Conservation (phyloP, 2,113 vertebrate species). For the Zapornia atra region DNA sequence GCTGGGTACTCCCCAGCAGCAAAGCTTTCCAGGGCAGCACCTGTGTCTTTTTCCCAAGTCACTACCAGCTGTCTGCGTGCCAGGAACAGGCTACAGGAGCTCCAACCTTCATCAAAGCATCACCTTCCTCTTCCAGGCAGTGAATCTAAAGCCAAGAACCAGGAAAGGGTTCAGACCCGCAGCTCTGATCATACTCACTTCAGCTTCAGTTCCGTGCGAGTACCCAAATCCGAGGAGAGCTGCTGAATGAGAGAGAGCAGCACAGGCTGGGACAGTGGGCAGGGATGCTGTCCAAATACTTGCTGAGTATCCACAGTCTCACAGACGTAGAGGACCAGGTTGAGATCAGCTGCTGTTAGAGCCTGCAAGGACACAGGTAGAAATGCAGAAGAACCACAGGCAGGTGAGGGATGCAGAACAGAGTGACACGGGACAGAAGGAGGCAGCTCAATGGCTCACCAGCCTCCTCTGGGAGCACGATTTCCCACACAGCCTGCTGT, state of each 20-base stretch:
- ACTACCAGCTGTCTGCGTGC: background rate
- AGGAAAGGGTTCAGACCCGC: background rate
- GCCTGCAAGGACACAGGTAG: slow-evolving; percentile 78
- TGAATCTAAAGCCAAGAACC: background rate
- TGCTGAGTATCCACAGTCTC: slow-evolving; percentile 96
- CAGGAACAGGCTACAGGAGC: background rate
- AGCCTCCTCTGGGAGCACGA: background rate
- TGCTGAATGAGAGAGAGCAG: slow-evolving; percentile 98
- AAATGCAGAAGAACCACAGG: background rate
- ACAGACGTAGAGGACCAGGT: slow-evolving; percentile 94
- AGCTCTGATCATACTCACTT: slow-evolving; percentile 77
- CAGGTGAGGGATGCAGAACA: background rate
- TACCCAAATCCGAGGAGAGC: slow-evolving; percentile 92
- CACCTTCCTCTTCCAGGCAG: background rate
- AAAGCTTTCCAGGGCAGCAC: background rate
- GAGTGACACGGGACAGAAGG: background rate
- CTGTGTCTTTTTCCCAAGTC: background rate
- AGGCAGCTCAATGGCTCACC: fast-evolving
- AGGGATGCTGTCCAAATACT: slow-evolving; percentile 92
- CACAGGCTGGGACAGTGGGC: slow-evolving; percentile 94
- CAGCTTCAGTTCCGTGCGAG: slow-evolving; percentile 93
- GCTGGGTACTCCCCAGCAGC: background rate
- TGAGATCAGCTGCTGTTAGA: slow-evolving; percentile 94
- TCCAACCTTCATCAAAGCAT: background rate
- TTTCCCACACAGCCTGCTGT: background rate